Percentiles rank a stretch among this genome's conserved stretches.
These are phyloP conservation scores for Eulithis testata DNA, from an alignment of 2,888 invertebrate genomes.

Conservation along the genomic window DNA sequence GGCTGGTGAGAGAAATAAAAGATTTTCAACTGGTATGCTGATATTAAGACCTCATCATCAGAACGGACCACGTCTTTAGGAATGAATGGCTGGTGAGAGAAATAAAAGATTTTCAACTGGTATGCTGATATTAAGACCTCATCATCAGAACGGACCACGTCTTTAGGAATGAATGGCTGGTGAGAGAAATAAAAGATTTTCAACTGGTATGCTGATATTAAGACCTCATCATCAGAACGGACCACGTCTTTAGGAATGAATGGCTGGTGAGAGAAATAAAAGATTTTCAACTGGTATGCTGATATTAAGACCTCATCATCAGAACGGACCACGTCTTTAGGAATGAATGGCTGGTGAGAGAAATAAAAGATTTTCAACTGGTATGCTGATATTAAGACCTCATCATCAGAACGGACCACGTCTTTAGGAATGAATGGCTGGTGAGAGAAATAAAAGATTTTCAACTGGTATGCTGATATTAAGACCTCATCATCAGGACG, in stretches of 20 bases:
- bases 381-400: no score
- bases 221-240: conserved; percentile 88
- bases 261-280: conserved; percentile 58
- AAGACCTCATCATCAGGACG: conserved; percentile 88
- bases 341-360: conserved; percentile 73
- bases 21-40: no score
- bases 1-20: conserved; percentile 59
- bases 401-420: conserved; percentile 89
- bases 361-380: no score
- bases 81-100: conserved; percentile 71
- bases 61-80: conserved; percentile 90
- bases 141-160: conserved; percentile 90
- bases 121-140: no score
- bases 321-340: conserved; percentile 90
- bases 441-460: conserved; percentile 43
- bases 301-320: conserved; percentile 88
- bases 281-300: no score
- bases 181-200: conserved; percentile 44
- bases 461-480: no score
- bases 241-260: conserved; percentile 88
- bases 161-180: conserved; percentile 84
- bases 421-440: conserved; percentile 86
- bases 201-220: no score
- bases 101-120: no score
- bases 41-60: conserved; percentile 87